A percentile compares a stretch with the other conserved stretches of the same genome.
Conservation (phyloP, 2,797 vertebrate genomes). For the Siniperca scherzeri region DNA sequence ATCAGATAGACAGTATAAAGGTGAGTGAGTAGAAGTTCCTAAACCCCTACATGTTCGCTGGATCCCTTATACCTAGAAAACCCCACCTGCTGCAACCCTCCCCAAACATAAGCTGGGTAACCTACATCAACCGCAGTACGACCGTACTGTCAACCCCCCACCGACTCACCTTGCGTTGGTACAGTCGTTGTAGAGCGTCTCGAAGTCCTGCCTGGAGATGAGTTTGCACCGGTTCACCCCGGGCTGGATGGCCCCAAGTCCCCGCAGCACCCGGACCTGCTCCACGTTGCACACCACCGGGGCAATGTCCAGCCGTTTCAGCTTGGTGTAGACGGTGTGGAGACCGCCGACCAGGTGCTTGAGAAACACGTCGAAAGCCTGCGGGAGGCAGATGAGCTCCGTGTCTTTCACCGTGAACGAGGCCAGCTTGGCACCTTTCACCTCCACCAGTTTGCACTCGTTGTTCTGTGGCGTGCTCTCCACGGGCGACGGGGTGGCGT, state of each 20-base stretch:
- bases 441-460: slow-evolving; percentile 98
- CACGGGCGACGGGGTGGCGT: slow-evolving; percentile 96
- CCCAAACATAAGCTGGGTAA: not conserved
- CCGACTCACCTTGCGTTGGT: slow-evolving; percentile 95
- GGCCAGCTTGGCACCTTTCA: slow-evolving; percentile 97
- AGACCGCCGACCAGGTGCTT: slow-evolving; percentile 98
- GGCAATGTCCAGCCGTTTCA: slow-evolving; percentile 97
- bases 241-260: slow-evolving; percentile 97
- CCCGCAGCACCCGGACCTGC: slow-evolving; percentile 97
- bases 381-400: slow-evolving; percentile 98
- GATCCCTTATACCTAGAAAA: not conserved
- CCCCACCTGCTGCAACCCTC: slow-evolving; percentile 55
- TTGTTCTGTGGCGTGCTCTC: slow-evolving; percentile 99
- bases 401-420: slow-evolving; percentile 97
- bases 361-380: slow-evolving; percentile 98
- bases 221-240: slow-evolving; percentile 99
- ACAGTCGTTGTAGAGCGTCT: slow-evolving; percentile 98
- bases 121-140: not conserved
- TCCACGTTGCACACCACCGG: slow-evolving; percentile 99
- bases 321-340: slow-evolving; percentile 99
- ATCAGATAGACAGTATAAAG: not conserved
- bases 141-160: slow-evolving; percentile 45
- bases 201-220: slow-evolving; percentile 98
- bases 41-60: not conserved
- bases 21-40: not conserved